These are phyloP conservation scores for Drosophila leonis DNA, from an alignment of 2,888 invertebrate species.

Conservation along the genomic window DNA sequence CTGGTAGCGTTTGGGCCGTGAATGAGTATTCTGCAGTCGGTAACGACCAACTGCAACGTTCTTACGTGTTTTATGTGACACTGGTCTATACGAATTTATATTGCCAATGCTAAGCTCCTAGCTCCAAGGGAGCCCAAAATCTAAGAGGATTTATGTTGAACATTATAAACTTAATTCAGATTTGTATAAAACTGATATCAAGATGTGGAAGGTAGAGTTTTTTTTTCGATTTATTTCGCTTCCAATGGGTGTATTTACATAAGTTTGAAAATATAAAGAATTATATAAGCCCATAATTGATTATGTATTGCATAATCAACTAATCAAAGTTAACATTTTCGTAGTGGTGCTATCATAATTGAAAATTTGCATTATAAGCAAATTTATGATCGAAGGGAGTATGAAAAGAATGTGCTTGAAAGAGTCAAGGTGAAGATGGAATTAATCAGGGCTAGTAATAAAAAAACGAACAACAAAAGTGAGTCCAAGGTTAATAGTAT, in stretches of 20 bases:
- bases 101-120: too few relatives aligned
- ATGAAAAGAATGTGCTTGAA: conserved; percentile 92
- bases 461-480: conserved; percentile 86
- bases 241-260: too few relatives aligned
- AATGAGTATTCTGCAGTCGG: too few relatives aligned
- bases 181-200: too few relatives aligned
- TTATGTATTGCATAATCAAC: neutral
- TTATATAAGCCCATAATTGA: neutral
- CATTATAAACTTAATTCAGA: too few relatives aligned
- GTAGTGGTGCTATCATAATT: conserved; percentile 95
- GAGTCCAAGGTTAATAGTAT: neutral
- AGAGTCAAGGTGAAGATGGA: conserved; percentile 98
- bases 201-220: neutral
- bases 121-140: too few relatives aligned
- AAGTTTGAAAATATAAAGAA: neutral
- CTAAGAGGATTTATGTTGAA: too few relatives aligned
- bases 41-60: too few relatives aligned
- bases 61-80: too few relatives aligned
- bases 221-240: neutral
- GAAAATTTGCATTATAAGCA: conserved; percentile 95
- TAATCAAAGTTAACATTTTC: neutral
- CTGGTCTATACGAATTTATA: too few relatives aligned
- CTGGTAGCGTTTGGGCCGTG: too few relatives aligned
- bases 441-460: conserved; percentile 94
- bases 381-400: conserved; percentile 93